Evolutionary conservation across 2,797 vertebrate species (phyloP).

Genomic region (Falco novaeseelandiae): DNA sequence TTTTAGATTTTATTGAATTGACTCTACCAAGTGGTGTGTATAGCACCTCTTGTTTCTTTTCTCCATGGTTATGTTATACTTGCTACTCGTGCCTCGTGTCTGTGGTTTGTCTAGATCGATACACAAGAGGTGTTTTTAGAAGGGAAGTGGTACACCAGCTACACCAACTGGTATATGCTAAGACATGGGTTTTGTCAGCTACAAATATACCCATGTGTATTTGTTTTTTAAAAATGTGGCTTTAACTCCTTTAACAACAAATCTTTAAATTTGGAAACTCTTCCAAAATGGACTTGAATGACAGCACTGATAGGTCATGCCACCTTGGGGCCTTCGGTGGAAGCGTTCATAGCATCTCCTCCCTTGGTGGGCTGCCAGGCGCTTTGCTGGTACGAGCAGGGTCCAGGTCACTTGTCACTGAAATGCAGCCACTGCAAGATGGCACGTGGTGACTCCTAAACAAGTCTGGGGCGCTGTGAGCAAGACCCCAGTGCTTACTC

Average conservation of each 20-base stretch:
- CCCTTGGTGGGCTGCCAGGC: not conserved
- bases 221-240: not conserved
- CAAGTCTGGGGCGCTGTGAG: not conserved
- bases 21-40: not conserved
- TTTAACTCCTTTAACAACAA: not conserved
- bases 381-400: rapidly evolving
- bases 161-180: not conserved
- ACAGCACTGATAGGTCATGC: not conserved
- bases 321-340: not conserved
- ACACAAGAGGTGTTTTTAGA: not conserved
- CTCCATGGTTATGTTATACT: not conserved
- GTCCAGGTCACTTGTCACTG: not conserved
- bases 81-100: not conserved
- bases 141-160: not conserved
- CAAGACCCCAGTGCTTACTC: not conserved
- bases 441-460: not conserved
- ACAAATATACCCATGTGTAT: too few species aligned
- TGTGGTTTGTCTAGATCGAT: not conserved
- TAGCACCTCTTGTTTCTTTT: not conserved
- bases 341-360: not conserved
- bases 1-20: not conserved
- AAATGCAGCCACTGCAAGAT: not conserved
- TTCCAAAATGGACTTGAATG: not conserved
- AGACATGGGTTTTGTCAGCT: not conserved
- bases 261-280: not conserved